Evolutionary conservation across 2,797 vertebrate species (phyloP).

Genomic region (Scolopax rusticola): DNA sequence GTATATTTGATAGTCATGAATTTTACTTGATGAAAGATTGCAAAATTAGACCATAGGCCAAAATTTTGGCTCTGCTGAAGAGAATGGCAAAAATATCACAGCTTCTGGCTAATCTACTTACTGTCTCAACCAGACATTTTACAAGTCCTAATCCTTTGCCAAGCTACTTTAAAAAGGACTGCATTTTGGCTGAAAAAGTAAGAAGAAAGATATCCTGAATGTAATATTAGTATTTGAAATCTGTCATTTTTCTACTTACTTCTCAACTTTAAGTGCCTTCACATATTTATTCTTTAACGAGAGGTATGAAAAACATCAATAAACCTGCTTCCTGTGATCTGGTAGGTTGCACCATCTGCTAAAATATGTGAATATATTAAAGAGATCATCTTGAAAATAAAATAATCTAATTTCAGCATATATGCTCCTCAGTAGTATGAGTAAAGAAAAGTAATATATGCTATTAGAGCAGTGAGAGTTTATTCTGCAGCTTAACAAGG

Average conservation of each 20-base stretch:
- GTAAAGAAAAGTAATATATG: not conserved
- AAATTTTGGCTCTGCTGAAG: not conserved
- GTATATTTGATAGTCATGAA: not conserved
- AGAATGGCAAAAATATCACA: not conserved
- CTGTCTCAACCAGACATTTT: not conserved
- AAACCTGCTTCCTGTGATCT: not conserved
- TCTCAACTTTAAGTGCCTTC: not conserved
- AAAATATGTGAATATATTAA: slow-evolving; percentile 7
- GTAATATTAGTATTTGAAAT: not conserved
- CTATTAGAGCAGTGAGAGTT: not conserved
- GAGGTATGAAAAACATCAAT: not conserved
- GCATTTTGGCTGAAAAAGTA: not conserved
- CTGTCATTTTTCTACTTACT: not conserved
- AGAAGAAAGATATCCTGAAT: not conserved
- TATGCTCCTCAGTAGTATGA: not conserved
- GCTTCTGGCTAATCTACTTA: not conserved
- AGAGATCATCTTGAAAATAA: not conserved
- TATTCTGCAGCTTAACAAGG: not conserved
- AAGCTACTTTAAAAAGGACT: not conserved
- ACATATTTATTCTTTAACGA: not conserved
- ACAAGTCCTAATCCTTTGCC: not conserved
- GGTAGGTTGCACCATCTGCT: not conserved
- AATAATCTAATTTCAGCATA: not conserved
- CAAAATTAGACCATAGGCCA: not conserved
- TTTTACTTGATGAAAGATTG: not conserved